phyloP scores from a whole-genome alignment of 2,113 vertebrate genomes.

The Antigone vipio region DNA sequence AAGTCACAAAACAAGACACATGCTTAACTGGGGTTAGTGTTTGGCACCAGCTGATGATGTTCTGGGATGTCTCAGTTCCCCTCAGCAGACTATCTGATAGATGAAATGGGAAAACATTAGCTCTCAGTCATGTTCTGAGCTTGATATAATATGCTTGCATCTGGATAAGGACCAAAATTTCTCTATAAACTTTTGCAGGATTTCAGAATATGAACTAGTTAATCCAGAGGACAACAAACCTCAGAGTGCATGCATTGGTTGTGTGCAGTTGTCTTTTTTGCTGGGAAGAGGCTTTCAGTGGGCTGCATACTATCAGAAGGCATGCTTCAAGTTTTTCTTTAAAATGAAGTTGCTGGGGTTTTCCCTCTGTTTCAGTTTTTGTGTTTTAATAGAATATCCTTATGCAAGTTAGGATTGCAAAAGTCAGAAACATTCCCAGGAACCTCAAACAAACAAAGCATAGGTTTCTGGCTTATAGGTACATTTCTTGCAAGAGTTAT shows the following conservation, averaged over 20 bases:
- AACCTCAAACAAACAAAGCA: not conserved
- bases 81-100: not conserved
- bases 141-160: not conserved
- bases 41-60: not conserved
- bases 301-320: not conserved
- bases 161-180: not conserved
- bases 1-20: not conserved
- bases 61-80: not conserved
- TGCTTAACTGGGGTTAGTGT: not conserved
- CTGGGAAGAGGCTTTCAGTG: not conserved
- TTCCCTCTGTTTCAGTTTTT: not conserved
- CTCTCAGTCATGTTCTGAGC: not conserved
- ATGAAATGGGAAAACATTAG: not conserved
- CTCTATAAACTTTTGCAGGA: not conserved
- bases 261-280: not conserved
- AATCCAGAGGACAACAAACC: not conserved
- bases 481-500: not conserved
- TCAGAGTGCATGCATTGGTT: not conserved
- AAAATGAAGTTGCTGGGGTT: not conserved
- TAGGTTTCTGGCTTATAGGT: not conserved
- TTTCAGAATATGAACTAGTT: not conserved
- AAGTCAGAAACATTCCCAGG: not conserved
- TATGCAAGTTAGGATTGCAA: not conserved
- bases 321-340: not conserved
- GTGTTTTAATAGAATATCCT: not conserved